Evolutionary conservation across 53 echinoderm and acorn worm species (phyloP).

Genomic region (Luidia sarsii): DNA sequence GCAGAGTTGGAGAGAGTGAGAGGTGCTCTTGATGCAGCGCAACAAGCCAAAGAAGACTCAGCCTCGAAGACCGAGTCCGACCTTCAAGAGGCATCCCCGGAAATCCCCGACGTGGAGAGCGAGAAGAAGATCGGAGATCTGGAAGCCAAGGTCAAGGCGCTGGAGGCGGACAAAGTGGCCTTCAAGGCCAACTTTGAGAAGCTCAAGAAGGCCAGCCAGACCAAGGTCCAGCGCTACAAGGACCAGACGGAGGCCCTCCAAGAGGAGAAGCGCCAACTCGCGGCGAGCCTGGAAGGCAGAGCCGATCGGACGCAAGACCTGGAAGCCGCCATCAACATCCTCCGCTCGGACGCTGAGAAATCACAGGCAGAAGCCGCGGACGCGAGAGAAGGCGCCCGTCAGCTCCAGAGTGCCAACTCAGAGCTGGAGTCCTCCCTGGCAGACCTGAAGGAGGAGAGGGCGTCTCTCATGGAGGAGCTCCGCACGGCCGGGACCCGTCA

Average conservation of each 20-base stretch:
- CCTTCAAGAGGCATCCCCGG: slow-evolving; percentile 1
- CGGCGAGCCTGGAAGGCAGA: slow-evolving; percentile 3
- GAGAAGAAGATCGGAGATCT: slow-evolving; percentile 32
- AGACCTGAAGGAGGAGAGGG: slow-evolving; percentile 54
- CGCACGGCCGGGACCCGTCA: slow-evolving; percentile 67
- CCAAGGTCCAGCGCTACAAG: slow-evolving; percentile 76
- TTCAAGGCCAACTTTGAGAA: slow-evolving; percentile 91
- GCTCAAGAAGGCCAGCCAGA: slow-evolving; percentile 80
- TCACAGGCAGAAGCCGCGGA: slow-evolving; percentile 1
- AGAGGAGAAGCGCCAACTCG: slow-evolving; percentile 26
- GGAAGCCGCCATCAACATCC: not conserved
- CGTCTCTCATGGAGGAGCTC: slow-evolving; percentile 66
- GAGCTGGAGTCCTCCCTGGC: slow-evolving; percentile 52
- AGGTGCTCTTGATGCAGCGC: slow-evolving; percentile 18
- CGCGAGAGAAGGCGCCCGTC: not conserved
- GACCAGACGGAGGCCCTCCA: slow-evolving; percentile 60
- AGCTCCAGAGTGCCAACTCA: slow-evolving; percentile 43
- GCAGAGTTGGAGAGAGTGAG: slow-evolving; percentile 14
- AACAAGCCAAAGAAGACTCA: slow-evolving; percentile 47
- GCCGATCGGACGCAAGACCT: slow-evolving; percentile 10
- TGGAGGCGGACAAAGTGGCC: slow-evolving; percentile 72
- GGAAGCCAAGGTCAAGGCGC: slow-evolving; percentile 36
- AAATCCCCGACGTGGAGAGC: slow-evolving; percentile 4
- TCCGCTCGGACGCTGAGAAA: slow-evolving; percentile 13
- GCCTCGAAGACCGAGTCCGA: slow-evolving; percentile 7